These are phyloP conservation scores for Channa striata DNA, from an alignment of 2,797 vertebrate species.

Conservation along the genomic window DNA sequence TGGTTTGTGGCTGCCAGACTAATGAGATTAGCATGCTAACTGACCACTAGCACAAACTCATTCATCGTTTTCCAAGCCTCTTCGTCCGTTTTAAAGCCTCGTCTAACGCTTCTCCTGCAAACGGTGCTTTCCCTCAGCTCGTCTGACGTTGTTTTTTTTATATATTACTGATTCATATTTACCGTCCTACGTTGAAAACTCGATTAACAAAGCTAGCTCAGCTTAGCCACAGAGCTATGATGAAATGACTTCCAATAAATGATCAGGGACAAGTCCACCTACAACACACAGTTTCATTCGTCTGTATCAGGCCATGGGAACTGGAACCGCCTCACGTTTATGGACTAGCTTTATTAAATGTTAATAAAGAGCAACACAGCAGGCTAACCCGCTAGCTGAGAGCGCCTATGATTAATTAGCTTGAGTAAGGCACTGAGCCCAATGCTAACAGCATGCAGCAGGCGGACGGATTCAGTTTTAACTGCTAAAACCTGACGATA, in stretches of 20 bases:
- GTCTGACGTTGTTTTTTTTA: neutral
- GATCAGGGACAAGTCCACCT: neutral
- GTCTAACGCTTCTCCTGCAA: fast-evolving
- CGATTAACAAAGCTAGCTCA: constrained; percentile 3
- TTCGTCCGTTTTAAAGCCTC: fast-evolving
- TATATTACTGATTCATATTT: neutral
- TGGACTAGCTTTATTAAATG: fast-evolving
- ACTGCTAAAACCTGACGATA: neutral
- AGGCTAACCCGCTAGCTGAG: constrained; percentile 33
- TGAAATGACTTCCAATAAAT: neutral
- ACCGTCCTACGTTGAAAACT: neutral
- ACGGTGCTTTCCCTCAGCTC: fast-evolving
- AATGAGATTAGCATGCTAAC: neutral
- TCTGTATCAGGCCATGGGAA: neutral
- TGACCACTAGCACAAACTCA: neutral
- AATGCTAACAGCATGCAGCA: constrained; percentile 30
- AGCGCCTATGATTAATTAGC: constrained; percentile 67
- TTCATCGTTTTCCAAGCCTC: neutral
- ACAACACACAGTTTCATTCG: fast-evolving
- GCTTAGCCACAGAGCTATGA: constrained; percentile 8
- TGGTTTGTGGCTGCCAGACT: too few relatives aligned
- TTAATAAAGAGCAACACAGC: neutral
- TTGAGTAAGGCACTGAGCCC: constrained; percentile 42
- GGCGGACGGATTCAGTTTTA: neutral
- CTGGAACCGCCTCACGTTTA: neutral